Conservation (phyloP, 2,888 invertebrate species). For the Macaria liturata region DNA sequence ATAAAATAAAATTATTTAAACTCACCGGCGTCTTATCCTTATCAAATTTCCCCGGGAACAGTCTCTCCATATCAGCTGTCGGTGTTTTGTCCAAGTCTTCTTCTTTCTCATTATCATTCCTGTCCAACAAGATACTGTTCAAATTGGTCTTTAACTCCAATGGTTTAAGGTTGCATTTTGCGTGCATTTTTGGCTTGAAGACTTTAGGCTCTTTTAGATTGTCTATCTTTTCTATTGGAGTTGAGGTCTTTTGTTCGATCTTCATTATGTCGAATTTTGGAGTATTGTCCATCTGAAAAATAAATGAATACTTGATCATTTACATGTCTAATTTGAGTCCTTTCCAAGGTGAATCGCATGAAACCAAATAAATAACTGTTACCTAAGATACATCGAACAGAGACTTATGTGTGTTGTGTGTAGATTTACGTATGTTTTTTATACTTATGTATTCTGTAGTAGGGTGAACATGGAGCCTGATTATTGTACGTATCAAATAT, state of each 20-base stretch:
- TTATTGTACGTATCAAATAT: no score
- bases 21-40: constrained; percentile 74
- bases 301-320: no score
- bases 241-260: constrained; percentile 34
- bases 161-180: constrained; percentile 77
- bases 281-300: constrained; percentile 22
- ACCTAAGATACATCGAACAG: no score
- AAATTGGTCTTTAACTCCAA: constrained; percentile 81
- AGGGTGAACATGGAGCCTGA: no score
- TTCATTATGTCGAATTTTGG: constrained; percentile 38
- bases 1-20: constrained; percentile 10
- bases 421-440: no score
- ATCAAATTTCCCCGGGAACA: constrained; percentile 51
- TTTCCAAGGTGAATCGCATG: no score
- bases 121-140: constrained; percentile 62
- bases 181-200: constrained; percentile 65
- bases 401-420: no score
- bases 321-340: no score
- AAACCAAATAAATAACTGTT: no score
- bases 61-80: constrained; percentile 56
- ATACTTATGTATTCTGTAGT: no score
- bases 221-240: constrained; percentile 34
- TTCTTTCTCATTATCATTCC: constrained; percentile 80
- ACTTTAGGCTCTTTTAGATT: constrained; percentile 45
- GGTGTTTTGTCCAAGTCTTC: constrained; percentile 66